Percentiles rank a stretch among this genome's conserved stretches.
These are phyloP conservation scores for Apoda limacodes DNA, from an alignment of 2,888 invertebrate genomes.

Conservation along the genomic window DNA sequence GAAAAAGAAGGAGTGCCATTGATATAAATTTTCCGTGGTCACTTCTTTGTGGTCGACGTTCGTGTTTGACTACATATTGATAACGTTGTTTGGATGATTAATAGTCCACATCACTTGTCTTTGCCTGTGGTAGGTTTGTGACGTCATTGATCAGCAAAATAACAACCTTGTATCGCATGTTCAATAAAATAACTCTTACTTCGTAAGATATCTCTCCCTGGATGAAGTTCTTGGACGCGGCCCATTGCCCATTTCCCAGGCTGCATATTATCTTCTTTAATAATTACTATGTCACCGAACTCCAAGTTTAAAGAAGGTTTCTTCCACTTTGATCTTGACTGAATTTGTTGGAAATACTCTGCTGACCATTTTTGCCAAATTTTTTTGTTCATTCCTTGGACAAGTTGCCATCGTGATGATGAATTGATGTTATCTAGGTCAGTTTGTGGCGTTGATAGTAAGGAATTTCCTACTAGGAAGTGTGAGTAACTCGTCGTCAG, in stretches of 20 bases:
- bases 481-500: no score
- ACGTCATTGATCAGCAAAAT: no score
- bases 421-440: slow-evolving; percentile 2
- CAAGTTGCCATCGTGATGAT: no score
- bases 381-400: slow-evolving; percentile 3
- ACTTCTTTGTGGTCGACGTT: no score
- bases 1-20: no score
- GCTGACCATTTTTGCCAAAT: slow-evolving; percentile 2
- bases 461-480: slow-evolving; percentile 16
- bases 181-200: slow-evolving; percentile 3
- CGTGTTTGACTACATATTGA: no score
- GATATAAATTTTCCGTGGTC: no score
- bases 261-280: slow-evolving; percentile 6
- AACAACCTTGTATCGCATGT: no score
- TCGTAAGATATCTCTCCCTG: slow-evolving; percentile 6
- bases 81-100: no score
- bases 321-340: slow-evolving; percentile 3
- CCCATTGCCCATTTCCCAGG: slow-evolving; percentile 11
- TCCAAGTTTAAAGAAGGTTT: not conserved
- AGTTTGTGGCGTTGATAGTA: slow-evolving; percentile 9
- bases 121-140: no score
- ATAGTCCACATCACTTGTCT: no score
- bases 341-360: slow-evolving; percentile 4
- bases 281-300: slow-evolving; percentile 3
- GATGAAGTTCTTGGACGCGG: slow-evolving; percentile 5